A percentile compares a stretch with the other conserved stretches of the same genome.
Conservation (phyloP, 2,797 vertebrate genomes). For the Notamacropus eugenii region DNA sequence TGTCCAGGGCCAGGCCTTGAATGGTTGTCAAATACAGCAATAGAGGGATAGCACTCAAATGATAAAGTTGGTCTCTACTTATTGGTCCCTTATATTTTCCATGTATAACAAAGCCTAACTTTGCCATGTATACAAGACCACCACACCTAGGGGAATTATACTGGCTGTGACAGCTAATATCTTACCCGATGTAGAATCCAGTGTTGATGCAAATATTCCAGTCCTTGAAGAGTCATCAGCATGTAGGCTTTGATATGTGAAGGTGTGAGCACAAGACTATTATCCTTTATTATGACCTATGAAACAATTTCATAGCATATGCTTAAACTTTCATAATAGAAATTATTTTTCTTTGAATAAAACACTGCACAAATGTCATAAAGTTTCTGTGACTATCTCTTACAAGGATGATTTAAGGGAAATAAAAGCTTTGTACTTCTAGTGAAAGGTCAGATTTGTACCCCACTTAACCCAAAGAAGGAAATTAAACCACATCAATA, state of each 20-base stretch:
- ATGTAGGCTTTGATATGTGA: constrained; percentile 98
- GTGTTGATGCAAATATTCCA: constrained; percentile 96
- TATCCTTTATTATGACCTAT: constrained; percentile 99
- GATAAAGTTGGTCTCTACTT: neutral
- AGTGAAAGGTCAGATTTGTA: neutral
- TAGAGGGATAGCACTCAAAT: neutral
- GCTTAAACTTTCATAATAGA: constrained; percentile 12
- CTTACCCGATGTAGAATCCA: constrained; percentile 98
- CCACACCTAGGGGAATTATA: neutral
- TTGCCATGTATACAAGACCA: neutral
- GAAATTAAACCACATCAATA: neutral
- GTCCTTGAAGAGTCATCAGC: constrained; percentile 97
- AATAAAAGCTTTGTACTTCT: neutral
- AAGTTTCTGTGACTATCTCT: neutral
- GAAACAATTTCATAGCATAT: constrained; percentile 1
- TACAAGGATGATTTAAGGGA: neutral
- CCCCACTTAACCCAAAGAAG: neutral
- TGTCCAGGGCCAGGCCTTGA: neutral
- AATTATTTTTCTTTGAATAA: constrained; percentile 19
- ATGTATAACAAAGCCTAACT: neutral
- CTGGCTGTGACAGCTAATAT: constrained; percentile 7
- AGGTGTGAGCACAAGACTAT: constrained; percentile 95
- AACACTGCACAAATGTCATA: neutral
- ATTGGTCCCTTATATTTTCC: neutral
- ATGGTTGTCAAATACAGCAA: neutral